A percentile compares a stretch with the other conserved stretches of the same genome.
Evolutionary conservation across 2,797 vertebrate genomes (phyloP).

Genomic region (Pipistrellus kuhlii): DNA sequence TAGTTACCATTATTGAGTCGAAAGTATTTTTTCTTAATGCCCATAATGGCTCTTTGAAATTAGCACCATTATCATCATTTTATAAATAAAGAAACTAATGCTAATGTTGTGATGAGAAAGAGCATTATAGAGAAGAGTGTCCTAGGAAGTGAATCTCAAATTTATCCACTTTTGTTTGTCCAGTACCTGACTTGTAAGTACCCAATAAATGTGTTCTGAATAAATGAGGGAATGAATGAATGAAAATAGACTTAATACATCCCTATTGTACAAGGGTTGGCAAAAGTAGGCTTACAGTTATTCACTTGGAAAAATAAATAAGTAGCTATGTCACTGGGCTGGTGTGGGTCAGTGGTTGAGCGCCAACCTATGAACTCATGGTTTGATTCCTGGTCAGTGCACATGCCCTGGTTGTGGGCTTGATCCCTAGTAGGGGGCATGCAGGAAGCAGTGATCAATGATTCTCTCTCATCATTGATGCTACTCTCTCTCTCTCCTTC

Average conservation of each 20-base stretch:
- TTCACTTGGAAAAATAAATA: neutral
- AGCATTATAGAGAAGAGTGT: neutral
- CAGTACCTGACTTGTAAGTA: neutral
- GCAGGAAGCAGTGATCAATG: no score
- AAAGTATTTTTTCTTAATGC: conserved; percentile 15
- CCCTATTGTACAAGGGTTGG: neutral
- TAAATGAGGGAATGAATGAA: neutral
- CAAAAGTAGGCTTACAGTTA: neutral
- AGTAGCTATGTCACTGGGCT: neutral
- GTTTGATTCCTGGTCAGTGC: no score
- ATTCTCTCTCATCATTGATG: no score
- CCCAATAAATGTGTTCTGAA: neutral
- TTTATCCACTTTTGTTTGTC: neutral
- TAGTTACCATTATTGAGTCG: neutral
- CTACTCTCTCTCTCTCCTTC: no score
- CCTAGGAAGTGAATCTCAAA: neutral
- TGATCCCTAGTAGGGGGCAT: no score
- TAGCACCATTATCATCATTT: neutral
- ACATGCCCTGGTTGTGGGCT: no score
- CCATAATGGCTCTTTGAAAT: neutral
- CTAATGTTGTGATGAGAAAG: neutral
- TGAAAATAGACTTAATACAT: neutral
- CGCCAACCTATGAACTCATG: no score
- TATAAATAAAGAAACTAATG: neutral
- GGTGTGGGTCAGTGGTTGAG: no score